These are phyloP conservation scores for Spisula solida DNA, from an alignment of 2,888 invertebrate species.

Conservation along the genomic window DNA sequence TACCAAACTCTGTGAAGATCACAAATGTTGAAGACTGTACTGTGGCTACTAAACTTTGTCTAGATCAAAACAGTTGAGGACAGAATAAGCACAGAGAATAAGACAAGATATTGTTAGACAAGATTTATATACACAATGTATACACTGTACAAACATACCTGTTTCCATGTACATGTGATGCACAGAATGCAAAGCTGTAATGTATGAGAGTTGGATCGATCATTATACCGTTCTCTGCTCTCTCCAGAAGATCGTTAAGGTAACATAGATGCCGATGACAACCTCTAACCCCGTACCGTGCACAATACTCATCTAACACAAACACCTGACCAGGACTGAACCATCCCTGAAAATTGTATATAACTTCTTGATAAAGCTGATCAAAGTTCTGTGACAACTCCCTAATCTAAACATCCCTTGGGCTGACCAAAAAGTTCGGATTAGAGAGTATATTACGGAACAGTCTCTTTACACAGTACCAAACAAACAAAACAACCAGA, in stretches of 20 bases:
- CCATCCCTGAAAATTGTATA: constrained; percentile 93
- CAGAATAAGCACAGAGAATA: background rate
- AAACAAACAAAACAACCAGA: no score
- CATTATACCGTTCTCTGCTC: constrained; percentile 97
- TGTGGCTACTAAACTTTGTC: background rate
- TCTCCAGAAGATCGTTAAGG: constrained; percentile 96
- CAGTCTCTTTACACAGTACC: no score
- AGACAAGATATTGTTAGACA: background rate
- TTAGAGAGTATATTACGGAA: no score
- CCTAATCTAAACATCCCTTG: no score
- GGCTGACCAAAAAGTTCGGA: no score
- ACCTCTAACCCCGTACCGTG: constrained; percentile 98
- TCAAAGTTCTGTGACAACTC: no score
- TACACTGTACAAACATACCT: constrained; percentile 90
- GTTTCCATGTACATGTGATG: constrained; percentile 99
- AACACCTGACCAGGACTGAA: constrained; percentile 99
- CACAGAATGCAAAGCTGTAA: constrained; percentile 99
- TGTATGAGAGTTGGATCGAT: constrained; percentile 99
- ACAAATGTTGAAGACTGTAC: background rate
- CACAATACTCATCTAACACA: constrained; percentile 96
- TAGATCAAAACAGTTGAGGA: background rate
- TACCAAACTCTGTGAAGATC: background rate
- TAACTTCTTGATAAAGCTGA: no score
- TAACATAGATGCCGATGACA: constrained; percentile 99
- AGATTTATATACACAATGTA: background rate